Conservation (phyloP, 2,113 vertebrate species). For the Corythornis vintsioides region DNA sequence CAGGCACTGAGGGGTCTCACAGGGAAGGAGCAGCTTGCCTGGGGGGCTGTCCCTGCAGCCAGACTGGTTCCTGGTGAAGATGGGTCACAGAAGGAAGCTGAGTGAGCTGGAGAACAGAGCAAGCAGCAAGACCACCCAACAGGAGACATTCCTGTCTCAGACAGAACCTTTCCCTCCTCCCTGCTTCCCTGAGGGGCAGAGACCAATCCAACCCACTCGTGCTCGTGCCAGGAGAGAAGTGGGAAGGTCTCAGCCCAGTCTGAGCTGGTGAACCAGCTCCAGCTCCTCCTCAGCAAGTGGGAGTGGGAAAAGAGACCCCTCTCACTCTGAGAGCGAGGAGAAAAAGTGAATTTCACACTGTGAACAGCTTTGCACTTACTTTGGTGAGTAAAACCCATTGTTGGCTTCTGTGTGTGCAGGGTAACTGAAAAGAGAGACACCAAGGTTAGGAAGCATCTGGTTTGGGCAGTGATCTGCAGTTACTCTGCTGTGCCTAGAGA, state of each 20-base stretch:
- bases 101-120: background rate
- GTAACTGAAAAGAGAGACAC: constrained; percentile 20
- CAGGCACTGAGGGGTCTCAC: background rate
- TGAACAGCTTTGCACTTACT: background rate
- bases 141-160: background rate
- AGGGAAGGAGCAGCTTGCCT: accelerated
- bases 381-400: background rate
- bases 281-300: background rate
- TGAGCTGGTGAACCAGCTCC: background rate
- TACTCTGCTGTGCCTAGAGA: background rate
- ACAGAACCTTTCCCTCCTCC: background rate
- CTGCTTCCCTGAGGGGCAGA: background rate
- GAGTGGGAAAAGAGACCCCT: background rate
- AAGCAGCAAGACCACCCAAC: background rate
- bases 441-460: background rate
- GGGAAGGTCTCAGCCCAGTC: background rate
- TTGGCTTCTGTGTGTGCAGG: background rate
- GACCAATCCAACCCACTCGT: background rate
- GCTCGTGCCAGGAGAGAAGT: background rate
- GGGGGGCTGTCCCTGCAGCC: background rate
- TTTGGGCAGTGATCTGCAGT: background rate
- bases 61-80: background rate
- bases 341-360: background rate
- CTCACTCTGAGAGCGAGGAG: background rate
- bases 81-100: background rate